Conservation (phyloP, 2,797 vertebrate genomes). For the Morelia viridis region DNA sequence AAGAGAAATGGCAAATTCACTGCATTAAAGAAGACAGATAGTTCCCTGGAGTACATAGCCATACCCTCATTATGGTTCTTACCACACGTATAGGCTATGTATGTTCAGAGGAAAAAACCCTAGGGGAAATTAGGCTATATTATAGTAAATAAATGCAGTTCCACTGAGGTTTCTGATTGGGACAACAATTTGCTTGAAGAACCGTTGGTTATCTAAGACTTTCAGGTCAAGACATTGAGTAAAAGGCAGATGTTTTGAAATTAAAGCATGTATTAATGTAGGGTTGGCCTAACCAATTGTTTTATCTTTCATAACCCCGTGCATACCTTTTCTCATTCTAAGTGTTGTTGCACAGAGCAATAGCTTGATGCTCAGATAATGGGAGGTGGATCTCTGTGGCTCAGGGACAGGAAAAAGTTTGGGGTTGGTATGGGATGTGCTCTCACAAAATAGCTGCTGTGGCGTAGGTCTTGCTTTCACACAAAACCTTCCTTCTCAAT, state of each 20-base stretch:
- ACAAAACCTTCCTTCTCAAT: neutral
- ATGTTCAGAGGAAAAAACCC: slow-evolving; percentile 60
- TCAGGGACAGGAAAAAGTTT: neutral
- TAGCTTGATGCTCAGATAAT: too few relatives aligned
- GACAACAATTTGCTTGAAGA: neutral
- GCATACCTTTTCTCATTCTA: neutral
- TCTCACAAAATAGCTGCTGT: neutral
- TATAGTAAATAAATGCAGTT: slow-evolving; percentile 41
- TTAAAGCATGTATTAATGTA: neutral
- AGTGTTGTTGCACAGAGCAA: neutral
- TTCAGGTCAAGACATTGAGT: neutral
- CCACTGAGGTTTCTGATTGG: slow-evolving; percentile 44
- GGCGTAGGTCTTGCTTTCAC: neutral
- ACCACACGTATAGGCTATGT: slow-evolving; percentile 36
- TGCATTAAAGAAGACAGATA: slow-evolving; percentile 1
- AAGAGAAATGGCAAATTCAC: neutral
- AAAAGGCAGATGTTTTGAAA: neutral
- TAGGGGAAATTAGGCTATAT: slow-evolving; percentile 50
- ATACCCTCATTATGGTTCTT: slow-evolving; percentile 26
- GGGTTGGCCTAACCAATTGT: neutral
- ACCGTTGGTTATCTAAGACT: neutral
- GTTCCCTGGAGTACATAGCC: slow-evolving; percentile 32
- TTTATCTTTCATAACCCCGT: neutral
- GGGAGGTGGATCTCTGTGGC: neutral
- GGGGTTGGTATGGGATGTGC: neutral